Conservation (phyloP, 2,113 vertebrate genomes). For the Apus apus region DNA sequence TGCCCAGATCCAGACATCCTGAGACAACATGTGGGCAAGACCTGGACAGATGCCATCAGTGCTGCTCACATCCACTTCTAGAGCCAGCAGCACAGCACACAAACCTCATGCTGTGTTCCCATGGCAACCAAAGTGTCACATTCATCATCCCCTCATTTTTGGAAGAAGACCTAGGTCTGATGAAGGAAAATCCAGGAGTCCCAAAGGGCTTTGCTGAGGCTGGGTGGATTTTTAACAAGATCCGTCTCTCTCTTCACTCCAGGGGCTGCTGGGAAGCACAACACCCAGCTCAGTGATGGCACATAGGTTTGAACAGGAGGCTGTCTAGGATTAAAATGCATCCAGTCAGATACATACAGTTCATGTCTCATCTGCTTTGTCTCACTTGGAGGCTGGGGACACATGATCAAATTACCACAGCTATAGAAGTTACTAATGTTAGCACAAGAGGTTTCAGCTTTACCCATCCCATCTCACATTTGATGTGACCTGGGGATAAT, state of each 20-base stretch:
- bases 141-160: neutral
- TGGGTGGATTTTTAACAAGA: neutral
- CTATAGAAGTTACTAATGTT: neutral
- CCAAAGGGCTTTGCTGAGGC: neutral
- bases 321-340: neutral
- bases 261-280: neutral
- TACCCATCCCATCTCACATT: neutral
- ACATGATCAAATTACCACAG: neutral
- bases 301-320: neutral
- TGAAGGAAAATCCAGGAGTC: neutral
- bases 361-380: neutral
- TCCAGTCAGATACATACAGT: neutral
- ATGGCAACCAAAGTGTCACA: slow-evolving; percentile 43
- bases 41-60: neutral
- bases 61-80: neutral
- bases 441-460: neutral
- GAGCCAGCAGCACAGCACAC: neutral
- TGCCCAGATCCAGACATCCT: neutral
- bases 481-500: neutral
- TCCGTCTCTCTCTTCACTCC: neutral
- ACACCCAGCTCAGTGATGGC: neutral
- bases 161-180: neutral
- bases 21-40: neutral
- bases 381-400: neutral
- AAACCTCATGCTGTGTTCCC: slow-evolving; percentile 37